A percentile compares a stretch with the other conserved stretches of the same genome.
Conservation (phyloP, 2,888 invertebrate species). For the Caenorhabditis wallacei region DNA sequence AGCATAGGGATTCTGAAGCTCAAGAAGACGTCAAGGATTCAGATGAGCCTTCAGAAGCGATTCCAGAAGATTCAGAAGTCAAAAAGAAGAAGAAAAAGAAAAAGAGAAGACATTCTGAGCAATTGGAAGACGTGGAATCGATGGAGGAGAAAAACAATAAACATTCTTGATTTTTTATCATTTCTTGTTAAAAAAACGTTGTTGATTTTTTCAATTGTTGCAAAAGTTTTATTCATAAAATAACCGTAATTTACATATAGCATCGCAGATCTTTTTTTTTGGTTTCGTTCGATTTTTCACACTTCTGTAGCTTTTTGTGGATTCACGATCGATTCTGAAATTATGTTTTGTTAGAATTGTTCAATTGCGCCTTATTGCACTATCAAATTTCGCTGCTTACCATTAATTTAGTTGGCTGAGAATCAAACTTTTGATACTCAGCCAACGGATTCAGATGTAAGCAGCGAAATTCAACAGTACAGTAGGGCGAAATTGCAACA, state of each 20-base stretch:
- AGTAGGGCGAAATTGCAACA: too few species aligned
- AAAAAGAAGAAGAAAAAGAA: background rate
- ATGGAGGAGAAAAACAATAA: background rate
- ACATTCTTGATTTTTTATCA: background rate
- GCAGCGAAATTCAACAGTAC: too few species aligned
- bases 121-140: background rate
- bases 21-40: too few species aligned
- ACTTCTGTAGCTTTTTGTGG: slow-evolving; percentile 60
- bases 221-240: background rate
- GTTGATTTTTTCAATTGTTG: slow-evolving; percentile 1
- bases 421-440: too few species aligned
- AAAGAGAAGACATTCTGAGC: background rate
- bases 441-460: too few species aligned
- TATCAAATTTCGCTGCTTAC: too few species aligned
- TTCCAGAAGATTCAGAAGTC: background rate
- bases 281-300: background rate
- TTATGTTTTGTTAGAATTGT: too few species aligned
- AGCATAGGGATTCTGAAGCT: slow-evolving; percentile 1
- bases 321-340: slow-evolving; percentile 53
- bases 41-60: background rate
- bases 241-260: slow-evolving; percentile 19
- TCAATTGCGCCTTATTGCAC: background rate
- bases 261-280: slow-evolving; percentile 16
- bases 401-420: too few species aligned
- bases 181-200: background rate